Conservation (phyloP, 2,113 vertebrate species). For the Struthidea cinerea region DNA sequence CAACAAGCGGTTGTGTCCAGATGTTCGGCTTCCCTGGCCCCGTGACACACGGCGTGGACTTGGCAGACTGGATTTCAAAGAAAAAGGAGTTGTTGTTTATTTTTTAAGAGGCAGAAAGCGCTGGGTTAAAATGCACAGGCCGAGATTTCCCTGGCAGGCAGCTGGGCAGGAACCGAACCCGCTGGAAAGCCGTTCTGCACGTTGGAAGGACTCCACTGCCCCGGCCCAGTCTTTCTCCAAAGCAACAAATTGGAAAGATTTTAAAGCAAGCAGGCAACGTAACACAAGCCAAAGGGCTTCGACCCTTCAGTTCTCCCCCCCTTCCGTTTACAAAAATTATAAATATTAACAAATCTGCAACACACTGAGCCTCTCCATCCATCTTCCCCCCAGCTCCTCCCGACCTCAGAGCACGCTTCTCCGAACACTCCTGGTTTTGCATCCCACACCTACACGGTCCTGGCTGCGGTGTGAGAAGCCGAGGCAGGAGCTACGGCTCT, state of each 20-base stretch:
- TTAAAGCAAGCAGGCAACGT: neutral
- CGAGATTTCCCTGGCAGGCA: neutral
- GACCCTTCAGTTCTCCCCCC: rapidly evolving
- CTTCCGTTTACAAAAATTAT: neutral
- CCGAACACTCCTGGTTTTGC: neutral
- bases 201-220: neutral
- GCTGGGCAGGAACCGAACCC: neutral
- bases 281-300: neutral
- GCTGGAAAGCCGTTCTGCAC: neutral
- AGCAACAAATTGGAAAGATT: neutral
- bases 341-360: neutral
- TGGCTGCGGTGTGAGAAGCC: neutral
- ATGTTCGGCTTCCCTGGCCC: neutral
- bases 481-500: neutral
- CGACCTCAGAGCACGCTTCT: neutral
- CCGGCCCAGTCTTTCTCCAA: neutral
- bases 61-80: neutral
- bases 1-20: neutral
- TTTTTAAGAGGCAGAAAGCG: neutral
- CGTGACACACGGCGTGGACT: neutral
- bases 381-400: neutral
- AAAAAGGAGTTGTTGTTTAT: neutral
- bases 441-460: neutral
- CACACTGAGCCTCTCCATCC: neutral
- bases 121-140: neutral